Evolutionary conservation across 2,113 vertebrate genomes (phyloP), one percentile per base, ranked within the genome.

Genomic region (Shinisaurus crocodilurus): DNA sequence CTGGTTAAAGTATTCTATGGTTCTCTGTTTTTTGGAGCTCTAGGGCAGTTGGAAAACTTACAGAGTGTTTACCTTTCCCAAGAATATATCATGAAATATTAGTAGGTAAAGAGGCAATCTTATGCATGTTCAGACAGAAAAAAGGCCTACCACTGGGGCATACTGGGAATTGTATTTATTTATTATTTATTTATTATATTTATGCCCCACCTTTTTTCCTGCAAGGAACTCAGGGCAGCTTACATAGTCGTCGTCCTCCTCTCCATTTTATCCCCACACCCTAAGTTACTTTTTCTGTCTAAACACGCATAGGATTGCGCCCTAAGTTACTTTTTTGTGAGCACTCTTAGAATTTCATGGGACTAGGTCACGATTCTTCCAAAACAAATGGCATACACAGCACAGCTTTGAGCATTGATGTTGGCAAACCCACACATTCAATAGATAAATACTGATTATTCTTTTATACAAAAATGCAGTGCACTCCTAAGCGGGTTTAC

Each of bases 1-100:
- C 96, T 96, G 95, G 96, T 96, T 96, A 69, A 77, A 1, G 16
- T 72, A 81, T 90, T 48, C 67, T 50, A 7, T 23, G 82, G 91
- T 0, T 69, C 54, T 93, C 84, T 82, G 69, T 45, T 80, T 85
- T 20, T 5, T 32, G 70, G 63, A 80, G 32, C 40, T 80, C 87
- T 50, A 76, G 79, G 89, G 67, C 12, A 88, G 80, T 8, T 82
- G 69, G 93, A 75, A 92, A 90, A 54, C 85, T 82, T 89, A 87
- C 85, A 81, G 79, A 40, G 79, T 83, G 50, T 27, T 60, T 80
- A 85, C 63, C 6, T 20, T 67, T 37, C 87, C 86, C 7, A 0
- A 0, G 27, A 75, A 74, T 32, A 15, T 60, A 13, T 20, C 27
- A 82, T 60, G 29, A 45, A 83, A 74, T 23, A 50, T 29, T 50